A percentile compares a stretch with the other conserved stretches of the same genome.
Evolutionary conservation across 2,888 invertebrate genomes (phyloP).

Genomic region (Notodonta ziczac): DNA sequence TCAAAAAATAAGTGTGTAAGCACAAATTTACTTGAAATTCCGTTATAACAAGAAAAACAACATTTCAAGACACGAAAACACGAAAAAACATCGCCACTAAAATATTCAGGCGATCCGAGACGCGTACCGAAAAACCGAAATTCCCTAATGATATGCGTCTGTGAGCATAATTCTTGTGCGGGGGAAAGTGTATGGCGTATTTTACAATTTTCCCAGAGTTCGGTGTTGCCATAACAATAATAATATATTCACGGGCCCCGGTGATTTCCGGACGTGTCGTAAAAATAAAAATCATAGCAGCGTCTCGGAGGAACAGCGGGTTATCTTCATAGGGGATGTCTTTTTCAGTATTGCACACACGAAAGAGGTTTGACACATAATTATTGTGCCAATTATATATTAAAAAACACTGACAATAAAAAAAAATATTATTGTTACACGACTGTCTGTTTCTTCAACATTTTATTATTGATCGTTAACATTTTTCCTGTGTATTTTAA

Average conservation of each 20-base stretch:
- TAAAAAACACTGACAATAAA: neutral
- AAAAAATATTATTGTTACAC: neutral
- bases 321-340: slow-evolving; percentile 40
- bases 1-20: neutral
- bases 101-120: slow-evolving; percentile 62
- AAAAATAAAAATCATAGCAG: slow-evolving; percentile 76
- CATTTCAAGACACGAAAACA: slow-evolving; percentile 21
- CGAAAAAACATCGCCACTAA: slow-evolving; percentile 49
- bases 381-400: slow-evolving; percentile 14
- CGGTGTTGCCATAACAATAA: slow-evolving; percentile 80
- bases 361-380: slow-evolving; percentile 37
- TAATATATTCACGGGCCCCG: slow-evolving; percentile 80
- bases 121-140: slow-evolving; percentile 57
- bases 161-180: slow-evolving; percentile 61
- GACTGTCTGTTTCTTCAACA: neutral
- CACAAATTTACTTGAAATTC: neutral
- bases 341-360: slow-evolving; percentile 16
- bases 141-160: slow-evolving; percentile 71
- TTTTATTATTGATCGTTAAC: neutral
- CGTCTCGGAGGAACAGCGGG: slow-evolving; percentile 59
- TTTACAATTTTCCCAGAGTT: slow-evolving; percentile 76
- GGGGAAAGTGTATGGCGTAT: slow-evolving; percentile 64
- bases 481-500: no score
- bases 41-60: slow-evolving; percentile 9
- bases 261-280: slow-evolving; percentile 78